These are phyloP conservation scores for Bovichtus variegatus DNA, from an alignment of 2,797 vertebrate genomes.

Conservation along the genomic window DNA sequence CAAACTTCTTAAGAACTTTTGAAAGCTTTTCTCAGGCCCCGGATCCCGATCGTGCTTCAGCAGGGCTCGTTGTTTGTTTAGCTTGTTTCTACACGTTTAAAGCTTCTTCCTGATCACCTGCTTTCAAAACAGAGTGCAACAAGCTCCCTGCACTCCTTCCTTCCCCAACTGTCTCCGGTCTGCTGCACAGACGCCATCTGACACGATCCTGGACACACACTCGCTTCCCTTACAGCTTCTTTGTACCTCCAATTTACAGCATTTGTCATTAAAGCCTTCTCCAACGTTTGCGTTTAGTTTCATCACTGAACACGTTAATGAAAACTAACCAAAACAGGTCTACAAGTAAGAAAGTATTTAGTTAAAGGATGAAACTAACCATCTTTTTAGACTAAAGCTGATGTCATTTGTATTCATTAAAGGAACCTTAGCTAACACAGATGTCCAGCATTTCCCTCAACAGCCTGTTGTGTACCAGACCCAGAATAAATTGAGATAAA, in stretches of 20 bases:
- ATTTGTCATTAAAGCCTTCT: not conserved
- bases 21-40: not conserved
- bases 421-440: not conserved
- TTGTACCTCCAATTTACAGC: not conserved
- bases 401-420: not conserved
- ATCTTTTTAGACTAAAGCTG: not conserved
- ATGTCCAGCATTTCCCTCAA: not conserved
- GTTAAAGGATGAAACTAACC: not conserved
- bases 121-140: not conserved
- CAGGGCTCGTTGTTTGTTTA: constrained; percentile 36
- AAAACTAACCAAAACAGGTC: not conserved
- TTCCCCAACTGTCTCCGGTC: constrained; percentile 7
- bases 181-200: constrained; percentile 2
- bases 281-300: not conserved
- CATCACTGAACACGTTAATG: not conserved
- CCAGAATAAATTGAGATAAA: not conserved
- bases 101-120: constrained; percentile 60
- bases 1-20: not conserved
- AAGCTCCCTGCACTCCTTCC: constrained; percentile 21
- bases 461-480: not conserved
- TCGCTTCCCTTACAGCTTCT: not conserved
- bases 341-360: not conserved
- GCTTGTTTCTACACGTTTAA: constrained; percentile 47
- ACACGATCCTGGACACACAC: constrained; percentile 14
- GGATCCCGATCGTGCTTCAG: not conserved